Evolutionary conservation across 1,140 invertebrate species (phyloP).

Genomic region (Papilio helenus): DNA sequence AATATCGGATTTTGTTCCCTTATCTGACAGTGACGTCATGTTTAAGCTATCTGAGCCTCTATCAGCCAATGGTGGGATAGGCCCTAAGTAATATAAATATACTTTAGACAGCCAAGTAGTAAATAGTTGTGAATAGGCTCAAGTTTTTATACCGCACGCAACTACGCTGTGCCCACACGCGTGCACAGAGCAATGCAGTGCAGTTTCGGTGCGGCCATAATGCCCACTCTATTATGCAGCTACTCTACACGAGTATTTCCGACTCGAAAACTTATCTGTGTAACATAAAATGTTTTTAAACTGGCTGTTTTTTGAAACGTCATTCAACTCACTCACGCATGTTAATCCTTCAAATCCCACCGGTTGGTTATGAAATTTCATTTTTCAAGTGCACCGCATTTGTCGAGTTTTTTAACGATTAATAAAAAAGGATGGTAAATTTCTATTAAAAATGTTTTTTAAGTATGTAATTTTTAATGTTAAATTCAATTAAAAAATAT

Average conservation of each 20-base stretch:
- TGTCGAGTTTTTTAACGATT: slow-evolving; percentile 21
- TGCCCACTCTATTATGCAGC: slow-evolving; percentile 21
- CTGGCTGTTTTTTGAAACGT: slow-evolving; percentile 16
- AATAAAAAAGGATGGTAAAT: neutral
- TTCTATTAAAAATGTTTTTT: slow-evolving; percentile 1
- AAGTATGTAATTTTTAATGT: neutral
- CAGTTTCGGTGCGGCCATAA: slow-evolving; percentile 15
- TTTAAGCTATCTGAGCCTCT: no score
- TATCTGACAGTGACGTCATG: no score
- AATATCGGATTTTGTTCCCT: no score
- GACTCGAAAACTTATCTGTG: slow-evolving; percentile 24
- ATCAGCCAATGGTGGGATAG: no score
- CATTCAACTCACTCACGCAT: slow-evolving; percentile 22
- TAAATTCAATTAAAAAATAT: neutral
- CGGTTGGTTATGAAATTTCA: slow-evolving; percentile 16
- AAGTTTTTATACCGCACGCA: neutral
- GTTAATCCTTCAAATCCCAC: slow-evolving; percentile 21
- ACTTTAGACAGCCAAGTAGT: neutral
- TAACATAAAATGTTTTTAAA: slow-evolving; percentile 28
- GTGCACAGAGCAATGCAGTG: slow-evolving; percentile 8
- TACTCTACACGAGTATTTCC: slow-evolving; percentile 27
- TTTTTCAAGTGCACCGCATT: slow-evolving; percentile 18
- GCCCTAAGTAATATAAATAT: neutral
- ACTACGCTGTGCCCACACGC: neutral
- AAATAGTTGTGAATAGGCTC: slow-evolving; percentile 14